Conservation (phyloP, 2,888 invertebrate species). For the Tetanocera ferruginea region DNA sequence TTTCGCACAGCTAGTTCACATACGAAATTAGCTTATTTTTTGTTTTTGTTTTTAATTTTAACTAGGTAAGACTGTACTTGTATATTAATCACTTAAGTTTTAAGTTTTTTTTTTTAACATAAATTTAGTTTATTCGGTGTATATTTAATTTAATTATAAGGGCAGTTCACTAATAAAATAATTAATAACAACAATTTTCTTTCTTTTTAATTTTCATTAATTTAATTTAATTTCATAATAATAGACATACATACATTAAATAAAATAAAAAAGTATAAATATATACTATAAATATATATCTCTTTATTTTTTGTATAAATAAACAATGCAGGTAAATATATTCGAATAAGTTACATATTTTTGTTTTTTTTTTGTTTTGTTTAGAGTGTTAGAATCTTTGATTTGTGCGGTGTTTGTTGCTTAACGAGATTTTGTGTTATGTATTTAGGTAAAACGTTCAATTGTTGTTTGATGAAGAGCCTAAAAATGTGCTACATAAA, state of each 20-base stretch:
- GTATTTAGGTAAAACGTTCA: not conserved
- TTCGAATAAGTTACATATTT: constrained; percentile 36
- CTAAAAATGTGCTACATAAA: not conserved
- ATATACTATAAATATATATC: constrained; percentile 27
- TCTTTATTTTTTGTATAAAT: constrained; percentile 33
- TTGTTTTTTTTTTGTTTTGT: not conserved
- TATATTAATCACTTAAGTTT: constrained; percentile 31
- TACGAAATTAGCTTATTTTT: constrained; percentile 6
- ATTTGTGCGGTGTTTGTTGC: constrained; percentile 22
- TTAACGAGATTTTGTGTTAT: constrained; percentile 12
- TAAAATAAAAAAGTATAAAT: constrained; percentile 41
- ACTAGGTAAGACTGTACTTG: constrained; percentile 42
- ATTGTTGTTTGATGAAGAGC: not conserved
- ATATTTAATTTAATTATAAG: constrained; percentile 44
- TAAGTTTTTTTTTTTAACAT: constrained; percentile 21
- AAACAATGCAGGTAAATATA: constrained; percentile 50
- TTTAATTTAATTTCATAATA: constrained; percentile 43
- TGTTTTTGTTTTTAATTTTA: constrained; percentile 38
- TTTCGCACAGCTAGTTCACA: not conserved
- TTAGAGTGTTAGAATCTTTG: constrained; percentile 17
- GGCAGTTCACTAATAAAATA: constrained; percentile 59
- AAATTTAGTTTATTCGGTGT: constrained; percentile 41
- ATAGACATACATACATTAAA: constrained; percentile 38
- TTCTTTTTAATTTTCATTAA: constrained; percentile 13
- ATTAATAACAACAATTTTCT: constrained; percentile 47